phyloP scores from a whole-genome alignment of 2,888 invertebrate species.

The Hirtodrosophila cameraria region DNA sequence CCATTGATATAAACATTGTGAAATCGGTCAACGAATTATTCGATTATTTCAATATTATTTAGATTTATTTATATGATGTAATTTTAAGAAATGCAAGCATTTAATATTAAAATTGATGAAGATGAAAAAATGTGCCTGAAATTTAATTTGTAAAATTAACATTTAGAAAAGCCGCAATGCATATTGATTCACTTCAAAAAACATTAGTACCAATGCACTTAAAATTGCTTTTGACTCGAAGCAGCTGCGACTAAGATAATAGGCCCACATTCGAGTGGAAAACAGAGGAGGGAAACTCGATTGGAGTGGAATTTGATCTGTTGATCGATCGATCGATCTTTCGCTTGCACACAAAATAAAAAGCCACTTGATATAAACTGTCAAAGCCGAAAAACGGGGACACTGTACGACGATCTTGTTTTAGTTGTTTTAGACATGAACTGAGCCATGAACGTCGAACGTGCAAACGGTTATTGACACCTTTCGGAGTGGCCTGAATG shows the following conservation, averaged over 20 bases:
- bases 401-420: conserved; percentile 42
- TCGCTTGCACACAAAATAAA: conserved; percentile 23
- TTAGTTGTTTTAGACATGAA: conserved; percentile 47
- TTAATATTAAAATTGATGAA: no score
- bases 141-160: no score
- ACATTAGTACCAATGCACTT: background rate
- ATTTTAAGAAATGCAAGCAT: no score
- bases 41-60: no score
- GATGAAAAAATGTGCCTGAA: no score
- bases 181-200: no score
- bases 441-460: conserved; percentile 58
- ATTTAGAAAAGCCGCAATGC: no score
- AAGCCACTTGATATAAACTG: conserved; percentile 61
- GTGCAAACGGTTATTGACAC: conserved; percentile 67
- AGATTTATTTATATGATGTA: no score
- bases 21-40: no score
- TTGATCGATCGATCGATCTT: conserved; percentile 26
- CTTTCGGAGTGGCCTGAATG: conserved; percentile 45
- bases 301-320: conserved; percentile 46
- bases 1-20: no score
- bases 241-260: conserved; percentile 1
- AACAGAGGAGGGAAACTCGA: conserved; percentile 43
- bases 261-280: conserved; percentile 3
- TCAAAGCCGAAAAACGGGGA: conserved; percentile 64
- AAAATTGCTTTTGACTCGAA: background rate